phyloP scores from a whole-genome alignment of 2,888 invertebrate genomes.

The Melanchra persicariae region DNA sequence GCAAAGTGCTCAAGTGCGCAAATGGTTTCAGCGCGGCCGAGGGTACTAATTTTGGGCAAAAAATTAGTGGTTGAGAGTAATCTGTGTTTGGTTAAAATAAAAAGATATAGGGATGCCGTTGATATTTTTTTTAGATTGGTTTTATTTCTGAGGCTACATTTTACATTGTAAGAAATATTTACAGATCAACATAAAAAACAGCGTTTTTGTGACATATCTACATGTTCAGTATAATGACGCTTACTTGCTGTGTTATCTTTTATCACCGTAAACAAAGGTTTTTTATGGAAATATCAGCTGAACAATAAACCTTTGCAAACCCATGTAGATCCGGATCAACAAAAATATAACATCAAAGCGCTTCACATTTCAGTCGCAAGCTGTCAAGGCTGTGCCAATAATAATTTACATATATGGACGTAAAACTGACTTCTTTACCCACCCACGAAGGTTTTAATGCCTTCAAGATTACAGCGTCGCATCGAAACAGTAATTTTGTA shows the following conservation, averaged over 20 bases:
- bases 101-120: neutral
- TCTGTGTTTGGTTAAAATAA: neutral
- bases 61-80: neutral
- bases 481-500: constrained; percentile 65
- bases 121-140: neutral
- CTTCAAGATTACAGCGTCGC: constrained; percentile 60
- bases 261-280: neutral
- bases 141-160: neutral
- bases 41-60: neutral
- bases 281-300: constrained; percentile 16
- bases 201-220: neutral
- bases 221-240: neutral
- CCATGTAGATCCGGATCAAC: constrained; percentile 54
- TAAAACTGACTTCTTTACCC: constrained; percentile 67
- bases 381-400: constrained; percentile 63
- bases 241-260: constrained; percentile 7
- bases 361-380: constrained; percentile 61
- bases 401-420: constrained; percentile 68
- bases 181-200: neutral
- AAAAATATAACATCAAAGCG: constrained; percentile 55
- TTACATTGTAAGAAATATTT: neutral
- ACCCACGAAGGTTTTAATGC: constrained; percentile 73
- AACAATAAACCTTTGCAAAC: constrained; percentile 36
- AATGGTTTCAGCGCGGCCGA: neutral
- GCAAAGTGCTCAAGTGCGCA: constrained; percentile 17